Base-by-base conservation (phyloP, 2,797 vertebrate genomes). In the Geotrypetes seraphini region DNA sequence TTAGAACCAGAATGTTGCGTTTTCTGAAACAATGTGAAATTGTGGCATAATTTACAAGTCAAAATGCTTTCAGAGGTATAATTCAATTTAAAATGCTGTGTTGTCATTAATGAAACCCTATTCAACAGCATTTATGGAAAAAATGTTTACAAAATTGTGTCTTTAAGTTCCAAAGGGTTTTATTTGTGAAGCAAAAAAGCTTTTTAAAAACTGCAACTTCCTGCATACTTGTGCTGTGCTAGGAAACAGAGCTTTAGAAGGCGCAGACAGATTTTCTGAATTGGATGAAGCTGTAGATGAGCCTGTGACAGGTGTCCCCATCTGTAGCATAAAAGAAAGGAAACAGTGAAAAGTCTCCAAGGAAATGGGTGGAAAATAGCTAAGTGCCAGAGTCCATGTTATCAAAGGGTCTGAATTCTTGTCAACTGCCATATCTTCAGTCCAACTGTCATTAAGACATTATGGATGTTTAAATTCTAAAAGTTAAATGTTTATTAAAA, bases 181-280 rank as follows among this genome's bases (percentile, higher is more conserved):
- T 83, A 83, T 83, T 58, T 62, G 65, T 67, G 75, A 78, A 79
- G 76, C 69, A 62, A 75, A 67, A n/a, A n/a, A n/a, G n/a, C n/a
- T n/a, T 76, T 67, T 69, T 69, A 66, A 63, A n/a, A 77, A 79
- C 67, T 81, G 77, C 79, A 84, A 85, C 83, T 78, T 86, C 76
- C 86, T 85, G 91, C 93, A 56, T 98, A 96, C 92, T 97, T 97
- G 92, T 81, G 88, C 84, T 73, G 85, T 78, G 85, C 90, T 95
- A 92, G 89, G 86, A 87, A 90, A 96, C 83, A 89, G 82, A 81
- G 90, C 82, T 87, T 91, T 92, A 87, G 90, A 85, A 80, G 92
- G 86, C 77, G 84, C 89, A 87, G 92, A 92, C 85, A 92, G 90
- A 84, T 73, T 85, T 87, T 94, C 91, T 85, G 90, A 84, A 86